phyloP scores from a whole-genome alignment of 2,113 vertebrate species.

The Callaeas wilsoni region DNA sequence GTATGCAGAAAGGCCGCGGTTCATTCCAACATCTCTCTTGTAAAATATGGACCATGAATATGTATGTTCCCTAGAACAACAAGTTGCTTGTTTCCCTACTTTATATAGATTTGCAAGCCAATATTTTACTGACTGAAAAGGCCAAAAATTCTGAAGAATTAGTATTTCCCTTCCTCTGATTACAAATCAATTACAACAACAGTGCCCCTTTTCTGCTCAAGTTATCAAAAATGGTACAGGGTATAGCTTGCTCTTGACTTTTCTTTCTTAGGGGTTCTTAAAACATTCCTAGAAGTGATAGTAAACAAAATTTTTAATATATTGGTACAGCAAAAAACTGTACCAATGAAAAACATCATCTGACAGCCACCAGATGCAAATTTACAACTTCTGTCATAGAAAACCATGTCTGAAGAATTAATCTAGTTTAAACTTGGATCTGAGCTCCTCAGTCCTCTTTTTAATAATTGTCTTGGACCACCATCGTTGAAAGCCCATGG shows the following conservation, averaged over 20 bases:
- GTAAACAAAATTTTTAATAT: background rate
- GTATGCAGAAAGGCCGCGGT: background rate
- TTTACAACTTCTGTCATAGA: background rate
- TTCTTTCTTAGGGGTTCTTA: background rate
- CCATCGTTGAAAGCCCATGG: background rate
- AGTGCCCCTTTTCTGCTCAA: background rate
- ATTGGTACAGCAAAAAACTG: background rate
- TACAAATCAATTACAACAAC: background rate
- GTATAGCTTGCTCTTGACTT: background rate
- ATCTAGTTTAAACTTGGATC: background rate
- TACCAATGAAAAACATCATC: background rate
- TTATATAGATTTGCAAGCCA: background rate
- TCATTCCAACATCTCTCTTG: background rate
- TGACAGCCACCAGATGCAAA: background rate
- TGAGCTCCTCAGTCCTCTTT: background rate
- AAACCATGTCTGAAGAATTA: background rate
- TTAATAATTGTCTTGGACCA: background rate
- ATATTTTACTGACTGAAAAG: background rate
- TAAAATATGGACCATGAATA: background rate
- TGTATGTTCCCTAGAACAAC: background rate
- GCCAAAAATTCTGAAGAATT: background rate
- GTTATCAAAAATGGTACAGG: background rate
- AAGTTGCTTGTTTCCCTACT: background rate
- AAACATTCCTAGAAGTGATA: background rate
- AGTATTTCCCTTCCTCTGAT: background rate